Evolutionary conservation across 2,113 vertebrate genomes (phyloP).

Genomic region (Microcebus jonahi): DNA sequence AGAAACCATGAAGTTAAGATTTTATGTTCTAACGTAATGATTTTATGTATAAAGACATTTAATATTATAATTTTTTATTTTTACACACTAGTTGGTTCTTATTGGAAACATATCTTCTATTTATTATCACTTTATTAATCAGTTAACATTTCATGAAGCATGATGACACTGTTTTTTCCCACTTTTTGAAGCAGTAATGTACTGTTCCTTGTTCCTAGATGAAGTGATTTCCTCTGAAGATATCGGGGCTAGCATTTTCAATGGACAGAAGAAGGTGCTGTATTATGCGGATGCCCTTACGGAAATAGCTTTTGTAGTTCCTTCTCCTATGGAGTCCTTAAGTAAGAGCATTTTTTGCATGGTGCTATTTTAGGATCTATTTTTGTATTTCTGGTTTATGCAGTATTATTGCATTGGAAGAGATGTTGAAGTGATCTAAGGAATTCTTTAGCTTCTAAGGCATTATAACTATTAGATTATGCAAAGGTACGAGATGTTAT

Average conservation of each 20-base stretch:
- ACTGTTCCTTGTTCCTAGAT: constrained; percentile 84
- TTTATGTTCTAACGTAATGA: constrained; percentile 50
- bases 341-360: constrained; percentile 85
- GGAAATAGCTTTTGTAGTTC: constrained; percentile 97
- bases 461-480: constrained; percentile 46
- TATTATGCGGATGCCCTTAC: constrained; percentile 97
- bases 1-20: constrained; percentile 46
- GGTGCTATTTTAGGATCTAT: constrained; percentile 11
- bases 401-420: not conserved
- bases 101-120: constrained; percentile 13
- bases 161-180: not conserved
- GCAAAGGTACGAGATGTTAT: not conserved
- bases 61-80: constrained; percentile 28
- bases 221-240: constrained; percentile 90
- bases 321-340: constrained; percentile 91
- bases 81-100: not conserved
- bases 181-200: constrained; percentile 36
- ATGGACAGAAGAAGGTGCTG: constrained; percentile 95
- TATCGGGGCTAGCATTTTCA: constrained; percentile 94
- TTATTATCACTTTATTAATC: constrained; percentile 39
- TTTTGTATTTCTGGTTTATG: constrained; percentile 54
- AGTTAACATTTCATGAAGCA: constrained; percentile 33
- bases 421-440: constrained; percentile 43
- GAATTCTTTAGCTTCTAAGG: constrained; percentile 27
- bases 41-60: constrained; percentile 9